Conservation (phyloP, 2,888 invertebrate species). For the Melolontha melolontha region DNA sequence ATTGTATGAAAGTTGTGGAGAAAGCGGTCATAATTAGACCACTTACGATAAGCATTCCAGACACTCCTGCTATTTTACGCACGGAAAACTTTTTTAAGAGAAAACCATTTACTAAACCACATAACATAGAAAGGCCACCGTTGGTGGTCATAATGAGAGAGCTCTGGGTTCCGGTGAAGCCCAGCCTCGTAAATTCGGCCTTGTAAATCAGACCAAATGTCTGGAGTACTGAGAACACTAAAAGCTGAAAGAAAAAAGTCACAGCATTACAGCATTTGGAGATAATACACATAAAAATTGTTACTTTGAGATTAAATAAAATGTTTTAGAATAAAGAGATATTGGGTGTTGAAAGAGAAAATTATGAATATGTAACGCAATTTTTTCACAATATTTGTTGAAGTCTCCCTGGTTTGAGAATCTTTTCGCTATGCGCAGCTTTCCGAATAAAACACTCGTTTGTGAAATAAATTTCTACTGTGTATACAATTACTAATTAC, state of each 20-base stretch:
- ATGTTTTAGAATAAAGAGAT: too few relatives aligned
- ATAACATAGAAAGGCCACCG: constrained; percentile 73
- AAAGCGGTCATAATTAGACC: constrained; percentile 70
- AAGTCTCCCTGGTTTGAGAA: too few relatives aligned
- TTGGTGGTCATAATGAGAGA: constrained; percentile 72
- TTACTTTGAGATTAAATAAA: too few relatives aligned
- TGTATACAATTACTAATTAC: too few relatives aligned
- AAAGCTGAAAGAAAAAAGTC: constrained; percentile 58
- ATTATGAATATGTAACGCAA: too few relatives aligned
- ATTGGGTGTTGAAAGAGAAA: too few relatives aligned
- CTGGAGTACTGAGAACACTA: constrained; percentile 70
- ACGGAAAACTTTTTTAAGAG: constrained; percentile 70
- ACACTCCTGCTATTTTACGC: constrained; percentile 70
- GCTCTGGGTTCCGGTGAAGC: constrained; percentile 69
- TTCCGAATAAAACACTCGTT: too few relatives aligned
- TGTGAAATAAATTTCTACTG: too few relatives aligned
- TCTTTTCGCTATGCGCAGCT: too few relatives aligned
- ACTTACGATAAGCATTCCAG: constrained; percentile 67
- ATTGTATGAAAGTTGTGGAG: constrained; percentile 68
- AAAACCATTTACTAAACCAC: constrained; percentile 73
- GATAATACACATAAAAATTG: too few relatives aligned
- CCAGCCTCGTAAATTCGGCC: constrained; percentile 68
- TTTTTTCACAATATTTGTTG: too few relatives aligned
- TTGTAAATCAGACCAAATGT: constrained; percentile 73
- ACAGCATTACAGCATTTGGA: too few relatives aligned